Conservation (phyloP, 2,888 invertebrate species). For the Tetragonula carbonaria region DNA sequence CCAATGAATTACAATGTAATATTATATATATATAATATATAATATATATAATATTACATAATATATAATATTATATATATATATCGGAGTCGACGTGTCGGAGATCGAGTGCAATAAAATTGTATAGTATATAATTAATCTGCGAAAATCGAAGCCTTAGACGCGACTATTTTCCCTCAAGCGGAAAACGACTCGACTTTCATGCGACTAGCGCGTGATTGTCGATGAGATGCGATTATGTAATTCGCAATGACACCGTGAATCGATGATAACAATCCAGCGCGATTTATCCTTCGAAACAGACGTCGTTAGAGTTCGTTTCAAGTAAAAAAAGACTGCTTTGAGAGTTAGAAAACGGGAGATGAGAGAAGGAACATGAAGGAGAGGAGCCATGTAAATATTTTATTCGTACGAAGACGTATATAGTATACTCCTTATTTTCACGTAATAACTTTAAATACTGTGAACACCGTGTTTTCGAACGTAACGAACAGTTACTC, state of each 20-base stretch:
- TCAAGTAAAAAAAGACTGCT: slow-evolving; percentile 53
- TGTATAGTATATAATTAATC: slow-evolving; percentile 33
- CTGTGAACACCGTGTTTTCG: background rate
- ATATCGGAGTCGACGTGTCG: background rate
- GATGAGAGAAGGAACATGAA: background rate
- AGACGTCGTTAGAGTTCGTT: slow-evolving; percentile 16
- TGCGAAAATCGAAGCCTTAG: slow-evolving; percentile 28
- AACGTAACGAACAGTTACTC: background rate
- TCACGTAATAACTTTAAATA: slow-evolving; percentile 15
- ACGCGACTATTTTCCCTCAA: background rate
- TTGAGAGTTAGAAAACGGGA: slow-evolving; percentile 5
- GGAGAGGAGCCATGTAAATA: slow-evolving; percentile 35
- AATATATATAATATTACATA: background rate
- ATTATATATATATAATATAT: too few relatives aligned
- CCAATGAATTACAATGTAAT: too few relatives aligned
- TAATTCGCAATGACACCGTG: background rate
- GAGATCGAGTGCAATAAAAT: slow-evolving; percentile 25
- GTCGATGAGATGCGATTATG: background rate
- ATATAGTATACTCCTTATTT: slow-evolving; percentile 25
- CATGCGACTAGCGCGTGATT: background rate
- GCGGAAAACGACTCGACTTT: background rate
- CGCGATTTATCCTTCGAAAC: slow-evolving; percentile 12
- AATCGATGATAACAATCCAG: slow-evolving; percentile 2
- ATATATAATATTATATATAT: background rate
- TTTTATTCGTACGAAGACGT: slow-evolving; percentile 18